Evolutionary conservation across 2,888 invertebrate genomes (phyloP).

Genomic region (Polyommatus icarus): DNA sequence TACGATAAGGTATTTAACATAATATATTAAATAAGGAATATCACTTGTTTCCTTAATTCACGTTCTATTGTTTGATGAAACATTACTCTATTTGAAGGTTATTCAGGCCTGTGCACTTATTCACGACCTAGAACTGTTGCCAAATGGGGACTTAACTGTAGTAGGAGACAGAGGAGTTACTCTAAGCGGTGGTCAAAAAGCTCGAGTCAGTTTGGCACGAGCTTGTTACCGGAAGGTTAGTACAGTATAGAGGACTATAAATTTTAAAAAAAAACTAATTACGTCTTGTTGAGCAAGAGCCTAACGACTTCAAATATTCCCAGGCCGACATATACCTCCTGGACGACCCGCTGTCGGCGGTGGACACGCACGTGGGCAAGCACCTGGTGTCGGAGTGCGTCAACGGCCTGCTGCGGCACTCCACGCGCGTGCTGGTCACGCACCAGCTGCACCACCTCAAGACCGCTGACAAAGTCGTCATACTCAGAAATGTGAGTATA

Average conservation of each 20-base stretch:
- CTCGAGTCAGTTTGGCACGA: constrained; percentile 87
- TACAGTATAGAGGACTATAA: not conserved
- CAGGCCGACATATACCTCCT: constrained; percentile 85
- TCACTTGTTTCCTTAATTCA: too few species aligned
- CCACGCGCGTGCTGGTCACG: constrained; percentile 88
- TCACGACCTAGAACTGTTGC: constrained; percentile 62
- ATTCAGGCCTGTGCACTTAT: constrained; percentile 2
- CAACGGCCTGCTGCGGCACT: constrained; percentile 77
- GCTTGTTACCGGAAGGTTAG: constrained; percentile 29
- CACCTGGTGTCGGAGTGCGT: constrained; percentile 82
- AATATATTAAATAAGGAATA: constrained; percentile 45
- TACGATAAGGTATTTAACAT: constrained; percentile 67
- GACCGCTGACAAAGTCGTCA: constrained; percentile 81
- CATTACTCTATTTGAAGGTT: not conserved
- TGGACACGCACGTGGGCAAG: constrained; percentile 83
- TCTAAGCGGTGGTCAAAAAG: constrained; percentile 90
- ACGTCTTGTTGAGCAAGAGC: not conserved
- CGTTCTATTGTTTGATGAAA: not conserved
- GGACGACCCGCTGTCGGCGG: constrained; percentile 88
- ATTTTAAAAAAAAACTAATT: not conserved
- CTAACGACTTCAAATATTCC: not conserved
- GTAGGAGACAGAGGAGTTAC: constrained; percentile 89
- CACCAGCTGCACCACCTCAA: constrained; percentile 90
- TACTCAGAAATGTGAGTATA: constrained; percentile 81
- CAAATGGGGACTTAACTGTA: constrained; percentile 85